Conservation (phyloP, 1,140 invertebrate species). For the Drosophila micromelanica region DNA sequence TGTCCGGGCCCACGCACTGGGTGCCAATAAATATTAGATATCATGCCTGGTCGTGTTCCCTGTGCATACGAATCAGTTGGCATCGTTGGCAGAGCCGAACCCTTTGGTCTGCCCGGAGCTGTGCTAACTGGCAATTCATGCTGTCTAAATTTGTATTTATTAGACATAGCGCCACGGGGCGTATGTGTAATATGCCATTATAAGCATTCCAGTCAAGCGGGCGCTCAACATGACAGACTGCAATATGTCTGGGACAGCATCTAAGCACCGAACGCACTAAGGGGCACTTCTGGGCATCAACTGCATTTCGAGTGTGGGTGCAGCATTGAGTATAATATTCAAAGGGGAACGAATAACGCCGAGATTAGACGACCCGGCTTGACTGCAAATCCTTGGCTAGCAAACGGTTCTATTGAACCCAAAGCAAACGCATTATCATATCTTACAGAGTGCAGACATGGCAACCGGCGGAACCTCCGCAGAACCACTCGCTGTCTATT, state of each 20-base stretch:
- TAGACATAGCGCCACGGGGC: constrained; percentile 74
- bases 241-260: constrained; percentile 19
- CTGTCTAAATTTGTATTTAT: constrained; percentile 81
- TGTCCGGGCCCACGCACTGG: constrained; percentile 36
- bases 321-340: constrained; percentile 7
- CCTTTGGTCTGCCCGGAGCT: constrained; percentile 11
- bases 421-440: constrained; percentile 67
- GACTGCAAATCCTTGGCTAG: constrained; percentile 23
- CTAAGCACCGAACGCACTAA: constrained; percentile 13
- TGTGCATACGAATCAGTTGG: constrained; percentile 39
- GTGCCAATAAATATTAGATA: constrained; percentile 72
- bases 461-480: constrained; percentile 9
- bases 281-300: constrained; percentile 28
- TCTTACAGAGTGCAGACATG: constrained; percentile 28
- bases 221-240: constrained; percentile 55
- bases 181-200: constrained; percentile 82
- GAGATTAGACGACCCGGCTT: constrained; percentile 11
- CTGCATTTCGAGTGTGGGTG: constrained; percentile 35
- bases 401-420: constrained; percentile 74
- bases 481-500: constrained; percentile 26
- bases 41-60: constrained; percentile 30
- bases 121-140: constrained; percentile 56
- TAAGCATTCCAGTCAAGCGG: constrained; percentile 62
- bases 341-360: not conserved
- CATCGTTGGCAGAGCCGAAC: not conserved